Percentiles rank a stretch among this genome's conserved stretches.
phyloP scores from a whole-genome alignment of 2,888 invertebrate species.

The Trichogramma dendrolimi region DNA sequence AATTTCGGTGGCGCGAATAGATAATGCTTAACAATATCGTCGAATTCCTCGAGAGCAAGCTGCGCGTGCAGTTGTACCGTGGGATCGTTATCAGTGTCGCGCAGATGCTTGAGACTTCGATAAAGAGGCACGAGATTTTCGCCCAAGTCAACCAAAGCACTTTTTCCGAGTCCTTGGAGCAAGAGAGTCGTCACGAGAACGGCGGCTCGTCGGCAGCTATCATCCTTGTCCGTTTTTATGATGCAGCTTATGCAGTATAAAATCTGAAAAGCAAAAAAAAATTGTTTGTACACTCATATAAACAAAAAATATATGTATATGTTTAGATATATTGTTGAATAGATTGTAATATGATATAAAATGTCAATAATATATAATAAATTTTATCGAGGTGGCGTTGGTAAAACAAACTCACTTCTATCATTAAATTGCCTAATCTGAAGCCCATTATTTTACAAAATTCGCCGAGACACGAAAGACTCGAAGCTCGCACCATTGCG shows the following conservation, averaged over 20 bases:
- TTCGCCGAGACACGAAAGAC: slow-evolving; percentile 80
- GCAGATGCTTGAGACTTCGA: slow-evolving; percentile 64
- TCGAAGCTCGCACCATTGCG: slow-evolving; percentile 71
- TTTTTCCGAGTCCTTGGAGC: slow-evolving; percentile 70
- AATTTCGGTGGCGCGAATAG: slow-evolving; percentile 59
- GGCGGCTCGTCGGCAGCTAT: slow-evolving; percentile 74
- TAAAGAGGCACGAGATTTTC: slow-evolving; percentile 68
- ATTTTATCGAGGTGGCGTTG: not conserved
- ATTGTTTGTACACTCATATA: slow-evolving; percentile 53
- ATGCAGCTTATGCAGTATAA: slow-evolving; percentile 66
- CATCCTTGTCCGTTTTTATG: slow-evolving; percentile 66
- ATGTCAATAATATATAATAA: slow-evolving; percentile 15
- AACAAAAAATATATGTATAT: slow-evolving; percentile 28
- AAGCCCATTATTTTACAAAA: slow-evolving; percentile 71
- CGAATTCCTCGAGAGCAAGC: slow-evolving; percentile 72
- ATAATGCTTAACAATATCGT: slow-evolving; percentile 63
- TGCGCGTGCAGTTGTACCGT: slow-evolving; percentile 71
- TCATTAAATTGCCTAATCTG: slow-evolving; percentile 66
- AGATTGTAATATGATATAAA: not conserved
- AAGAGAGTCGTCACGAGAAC: slow-evolving; percentile 72
- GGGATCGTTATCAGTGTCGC: slow-evolving; percentile 64
- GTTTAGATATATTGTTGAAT: slow-evolving; percentile 2
- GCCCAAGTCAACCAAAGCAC: slow-evolving; percentile 64
- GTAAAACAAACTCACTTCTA: slow-evolving; percentile 60
- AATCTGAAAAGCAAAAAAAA: slow-evolving; percentile 57